Evolutionary conservation across 1,140 invertebrate species (phyloP).

Genomic region (Diachasmimorpha longicaudata): DNA sequence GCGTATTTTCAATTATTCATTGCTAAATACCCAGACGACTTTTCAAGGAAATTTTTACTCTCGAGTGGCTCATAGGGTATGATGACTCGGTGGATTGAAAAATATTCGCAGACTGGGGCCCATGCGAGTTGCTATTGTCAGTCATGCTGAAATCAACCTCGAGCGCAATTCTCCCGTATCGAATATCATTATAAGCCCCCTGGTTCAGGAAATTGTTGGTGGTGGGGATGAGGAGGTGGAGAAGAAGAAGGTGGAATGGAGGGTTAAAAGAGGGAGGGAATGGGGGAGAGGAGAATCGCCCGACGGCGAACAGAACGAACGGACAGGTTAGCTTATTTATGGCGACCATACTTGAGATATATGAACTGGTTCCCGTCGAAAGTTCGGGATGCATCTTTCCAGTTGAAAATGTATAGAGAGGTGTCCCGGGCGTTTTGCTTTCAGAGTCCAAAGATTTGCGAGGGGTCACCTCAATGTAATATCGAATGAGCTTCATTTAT

Average conservation of each 20-base stretch:
- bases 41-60: too few species aligned
- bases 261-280: conserved; percentile 31
- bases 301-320: conserved; percentile 56
- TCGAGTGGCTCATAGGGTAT: too few species aligned
- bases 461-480: conserved; percentile 47
- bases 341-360: conserved; percentile 63
- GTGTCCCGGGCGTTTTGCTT: conserved; percentile 45
- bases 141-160: neutral
- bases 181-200: conserved; percentile 43
- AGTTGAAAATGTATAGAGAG: conserved; percentile 58
- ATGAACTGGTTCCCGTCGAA: conserved; percentile 64
- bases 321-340: conserved; percentile 62
- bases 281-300: conserved; percentile 35
- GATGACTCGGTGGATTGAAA: too few species aligned
- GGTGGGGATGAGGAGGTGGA: conserved; percentile 13
- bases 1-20: too few species aligned
- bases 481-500: conserved; percentile 51
- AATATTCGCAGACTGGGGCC: too few species aligned
- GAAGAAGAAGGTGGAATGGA: conserved; percentile 7
- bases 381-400: conserved; percentile 61
- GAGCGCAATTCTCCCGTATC: conserved; percentile 17
- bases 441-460: conserved; percentile 47
- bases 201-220: conserved; percentile 46
- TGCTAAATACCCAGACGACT: too few species aligned
- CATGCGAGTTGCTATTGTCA: too few species aligned